A percentile compares a stretch with the other conserved stretches of the same genome.
Evolutionary conservation across 2,888 invertebrate genomes (phyloP).

Genomic region (Fissipunctia ypsillon): DNA sequence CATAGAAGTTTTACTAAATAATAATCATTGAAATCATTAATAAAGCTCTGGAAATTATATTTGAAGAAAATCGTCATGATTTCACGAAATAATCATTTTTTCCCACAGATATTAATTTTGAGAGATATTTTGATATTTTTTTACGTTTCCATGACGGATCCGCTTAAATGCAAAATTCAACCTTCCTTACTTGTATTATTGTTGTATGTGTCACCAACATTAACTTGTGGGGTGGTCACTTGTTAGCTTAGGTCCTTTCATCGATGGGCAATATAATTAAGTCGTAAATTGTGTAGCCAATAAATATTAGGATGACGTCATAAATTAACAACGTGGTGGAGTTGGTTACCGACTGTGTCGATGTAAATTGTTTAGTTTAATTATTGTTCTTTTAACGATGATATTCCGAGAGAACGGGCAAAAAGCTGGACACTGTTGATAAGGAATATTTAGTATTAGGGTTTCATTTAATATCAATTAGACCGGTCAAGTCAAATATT

Average conservation of each 20-base stretch:
- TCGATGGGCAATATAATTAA: constrained; percentile 51
- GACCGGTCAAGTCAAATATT: no score
- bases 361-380: constrained; percentile 34
- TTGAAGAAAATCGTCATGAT: not conserved
- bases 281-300: constrained; percentile 48
- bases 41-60: no score
- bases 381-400: constrained; percentile 24
- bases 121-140: not conserved
- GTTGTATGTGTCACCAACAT: constrained; percentile 11
- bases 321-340: constrained; percentile 44
- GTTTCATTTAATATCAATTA: no score
- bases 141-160: not conserved
- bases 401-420: not conserved
- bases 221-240: constrained; percentile 16
- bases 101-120: not conserved
- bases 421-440: constrained; percentile 8
- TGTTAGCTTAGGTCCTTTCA: constrained; percentile 55
- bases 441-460: no score
- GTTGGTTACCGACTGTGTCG: constrained; percentile 6
- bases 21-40: not conserved
- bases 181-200: constrained; percentile 1
- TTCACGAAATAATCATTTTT: not conserved
- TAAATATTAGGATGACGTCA: constrained; percentile 51
- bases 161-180: constrained; percentile 6
- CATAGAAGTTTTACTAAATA: not conserved